Evolutionary conservation across 2,113 vertebrate genomes (phyloP), one percentile per base, ranked within the genome.

Genomic region (Nycticebus coucang): DNA sequence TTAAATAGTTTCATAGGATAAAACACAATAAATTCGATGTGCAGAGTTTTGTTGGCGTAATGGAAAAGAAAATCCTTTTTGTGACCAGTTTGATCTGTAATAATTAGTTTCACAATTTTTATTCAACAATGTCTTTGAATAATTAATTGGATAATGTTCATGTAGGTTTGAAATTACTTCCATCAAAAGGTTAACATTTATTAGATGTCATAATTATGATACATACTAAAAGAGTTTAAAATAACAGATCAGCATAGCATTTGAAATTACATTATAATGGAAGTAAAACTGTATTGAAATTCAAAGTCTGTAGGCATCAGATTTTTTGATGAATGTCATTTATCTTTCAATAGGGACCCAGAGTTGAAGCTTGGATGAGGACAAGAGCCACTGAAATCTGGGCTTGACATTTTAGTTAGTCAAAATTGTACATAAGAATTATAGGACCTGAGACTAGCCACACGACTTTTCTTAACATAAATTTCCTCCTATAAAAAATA

Each of bases 61-160:
- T 75, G 21, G 77, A 93, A 97, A 94, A 89, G 62, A 94, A 97
- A 97, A 97, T 93, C 97, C 74, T 88, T 95, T 95, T 91, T 96
- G 68, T 96, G 60, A 91, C 66, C 72, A 95, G 66, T 92, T 94
- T 96, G 72, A 95, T 97, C 89, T 97, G 81, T 83, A 95, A 93
- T 94, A 96, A 97, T 96, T 95, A 93, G 74, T 90, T 96, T 94
- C 88, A 93, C 8, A 55, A 96, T 96, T 97, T 96, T 95, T 94
- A 89, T 55, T 74, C 93, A 96, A 94, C 75, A 95, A 91, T 93
- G 50, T 88, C 89, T 97, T 96, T 96, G 82, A 96, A 94, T 85
- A 95, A 94, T 95, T 97, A 97, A 97, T 93, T 96, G 91, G 79
- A 93, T 97, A 97, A 96, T 95, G 85, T 91, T 93, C 93, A 93